Percentiles rank a stretch among this genome's conserved stretches.
These are phyloP conservation scores for Agelastica alni DNA, from an alignment of 2,888 invertebrate genomes.

Conservation along the genomic window DNA sequence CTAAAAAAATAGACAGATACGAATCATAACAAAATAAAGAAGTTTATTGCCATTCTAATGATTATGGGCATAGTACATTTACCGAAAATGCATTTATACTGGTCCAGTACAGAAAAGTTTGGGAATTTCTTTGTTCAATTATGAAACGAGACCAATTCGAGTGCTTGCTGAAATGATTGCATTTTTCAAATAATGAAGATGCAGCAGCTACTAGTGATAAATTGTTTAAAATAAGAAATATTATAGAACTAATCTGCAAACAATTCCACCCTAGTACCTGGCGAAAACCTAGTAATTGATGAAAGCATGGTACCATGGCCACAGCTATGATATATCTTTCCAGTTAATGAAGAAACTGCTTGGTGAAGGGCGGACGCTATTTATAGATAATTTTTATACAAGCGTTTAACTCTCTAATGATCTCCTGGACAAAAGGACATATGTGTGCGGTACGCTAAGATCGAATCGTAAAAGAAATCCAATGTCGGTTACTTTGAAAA, in stretches of 20 bases:
- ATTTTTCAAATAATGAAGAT: slow-evolving; percentile 21
- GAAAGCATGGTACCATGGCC: slow-evolving; percentile 3
- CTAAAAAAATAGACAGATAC: no score
- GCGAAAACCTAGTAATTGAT: slow-evolving; percentile 10
- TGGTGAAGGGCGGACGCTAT: slow-evolving; percentile 18
- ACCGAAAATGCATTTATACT: slow-evolving; percentile 19
- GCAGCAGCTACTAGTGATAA: no score
- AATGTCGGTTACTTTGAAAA: slow-evolving; percentile 11
- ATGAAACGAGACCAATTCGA: slow-evolving; percentile 19
- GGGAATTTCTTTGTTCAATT: slow-evolving; percentile 4
- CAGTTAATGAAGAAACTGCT: slow-evolving; percentile 7
- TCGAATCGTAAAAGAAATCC: slow-evolving; percentile 20
- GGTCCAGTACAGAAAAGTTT: slow-evolving; percentile 10
- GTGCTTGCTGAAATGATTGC: slow-evolving; percentile 16
- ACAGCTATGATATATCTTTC: slow-evolving; percentile 11
- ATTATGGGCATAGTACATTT: slow-evolving; percentile 18
- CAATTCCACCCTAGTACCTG: slow-evolving; percentile 14
- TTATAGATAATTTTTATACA: slow-evolving; percentile 24
- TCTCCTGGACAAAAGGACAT: slow-evolving; percentile 17
- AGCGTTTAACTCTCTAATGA: slow-evolving; percentile 20
- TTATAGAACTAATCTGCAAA: no score
- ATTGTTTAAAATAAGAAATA: no score
- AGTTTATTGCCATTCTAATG: slow-evolving; percentile 5
- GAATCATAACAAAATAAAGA: no score
- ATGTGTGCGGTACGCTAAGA: slow-evolving; percentile 22